Conservation (phyloP, 2,113 vertebrate species). For the Ondatra zibethicus region DNA sequence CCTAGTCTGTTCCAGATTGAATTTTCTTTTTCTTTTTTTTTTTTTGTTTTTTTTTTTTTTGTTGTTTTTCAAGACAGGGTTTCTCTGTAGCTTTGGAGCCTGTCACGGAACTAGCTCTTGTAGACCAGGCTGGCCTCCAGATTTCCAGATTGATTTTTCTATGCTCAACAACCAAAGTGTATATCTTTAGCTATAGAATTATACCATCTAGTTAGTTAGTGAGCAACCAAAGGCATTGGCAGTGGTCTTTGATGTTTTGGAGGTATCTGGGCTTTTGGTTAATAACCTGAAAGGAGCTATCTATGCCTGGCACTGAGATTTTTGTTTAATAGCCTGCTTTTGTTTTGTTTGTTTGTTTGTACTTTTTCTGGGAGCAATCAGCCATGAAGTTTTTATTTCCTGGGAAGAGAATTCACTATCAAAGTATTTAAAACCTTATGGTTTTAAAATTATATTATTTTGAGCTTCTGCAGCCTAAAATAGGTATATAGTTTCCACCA, state of each 20-base stretch:
- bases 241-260: background rate
- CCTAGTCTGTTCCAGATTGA: background rate
- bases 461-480: background rate
- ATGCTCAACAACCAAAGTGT: background rate
- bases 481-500: background rate
- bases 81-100: too few relatives aligned
- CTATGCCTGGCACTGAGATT: background rate
- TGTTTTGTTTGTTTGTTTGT: too few relatives aligned
- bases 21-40: too few relatives aligned
- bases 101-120: too few relatives aligned
- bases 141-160: background rate
- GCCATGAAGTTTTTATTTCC: background rate
- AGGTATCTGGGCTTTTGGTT: background rate
- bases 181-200: background rate
- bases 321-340: background rate
- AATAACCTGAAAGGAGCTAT: background rate
- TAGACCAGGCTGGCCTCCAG: background rate
- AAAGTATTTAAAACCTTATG: background rate
- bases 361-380: background rate
- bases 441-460: constrained; percentile 52
- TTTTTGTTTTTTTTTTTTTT: too few relatives aligned
- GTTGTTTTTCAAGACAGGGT: too few relatives aligned
- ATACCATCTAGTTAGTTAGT: background rate
- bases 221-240: background rate
- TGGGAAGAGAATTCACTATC: constrained; percentile 13